These are phyloP conservation scores for Zosterops pallidus DNA, from an alignment of 2,113 vertebrate genomes.

Conservation along the genomic window DNA sequence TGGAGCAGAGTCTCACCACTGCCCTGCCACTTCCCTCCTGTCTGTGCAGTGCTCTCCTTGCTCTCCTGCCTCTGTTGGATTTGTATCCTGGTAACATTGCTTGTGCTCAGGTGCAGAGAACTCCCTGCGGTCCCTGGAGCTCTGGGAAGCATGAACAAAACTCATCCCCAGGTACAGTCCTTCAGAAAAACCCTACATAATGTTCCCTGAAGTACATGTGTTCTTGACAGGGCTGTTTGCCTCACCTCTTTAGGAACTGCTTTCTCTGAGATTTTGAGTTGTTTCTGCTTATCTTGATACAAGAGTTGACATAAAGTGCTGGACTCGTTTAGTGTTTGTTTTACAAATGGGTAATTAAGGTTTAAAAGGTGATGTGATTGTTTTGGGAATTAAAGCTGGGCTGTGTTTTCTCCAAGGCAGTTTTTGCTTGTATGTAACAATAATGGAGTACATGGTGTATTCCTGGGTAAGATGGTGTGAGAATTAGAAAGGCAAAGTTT, in stretches of 20 bases:
- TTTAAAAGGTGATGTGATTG: neutral
- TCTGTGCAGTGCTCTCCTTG: neutral
- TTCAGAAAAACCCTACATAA: neutral
- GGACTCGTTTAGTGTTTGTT: neutral
- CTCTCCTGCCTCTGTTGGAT: constrained; percentile 31
- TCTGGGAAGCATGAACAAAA: constrained; percentile 58
- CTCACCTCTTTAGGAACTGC: neutral
- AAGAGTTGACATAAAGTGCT: fast-evolving
- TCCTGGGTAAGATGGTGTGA: neutral
- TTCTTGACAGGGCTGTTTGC: neutral
- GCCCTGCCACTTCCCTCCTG: neutral
- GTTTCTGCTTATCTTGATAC: neutral
- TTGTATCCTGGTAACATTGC: constrained; percentile 48
- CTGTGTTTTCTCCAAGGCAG: fast-evolving
- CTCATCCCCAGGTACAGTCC: constrained; percentile 62
- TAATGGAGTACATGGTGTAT: neutral
- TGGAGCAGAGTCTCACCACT: neutral
- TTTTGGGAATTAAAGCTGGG: neutral
- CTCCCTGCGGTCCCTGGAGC: neutral
- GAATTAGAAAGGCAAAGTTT: neutral
- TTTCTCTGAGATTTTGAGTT: neutral
- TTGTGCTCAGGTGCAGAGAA: neutral
- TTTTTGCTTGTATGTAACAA: neutral
- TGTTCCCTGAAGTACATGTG: neutral
- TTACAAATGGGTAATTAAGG: neutral